phyloP scores from a whole-genome alignment of 1,140 invertebrate species.

The Zaprionus ghesquierei region DNA sequence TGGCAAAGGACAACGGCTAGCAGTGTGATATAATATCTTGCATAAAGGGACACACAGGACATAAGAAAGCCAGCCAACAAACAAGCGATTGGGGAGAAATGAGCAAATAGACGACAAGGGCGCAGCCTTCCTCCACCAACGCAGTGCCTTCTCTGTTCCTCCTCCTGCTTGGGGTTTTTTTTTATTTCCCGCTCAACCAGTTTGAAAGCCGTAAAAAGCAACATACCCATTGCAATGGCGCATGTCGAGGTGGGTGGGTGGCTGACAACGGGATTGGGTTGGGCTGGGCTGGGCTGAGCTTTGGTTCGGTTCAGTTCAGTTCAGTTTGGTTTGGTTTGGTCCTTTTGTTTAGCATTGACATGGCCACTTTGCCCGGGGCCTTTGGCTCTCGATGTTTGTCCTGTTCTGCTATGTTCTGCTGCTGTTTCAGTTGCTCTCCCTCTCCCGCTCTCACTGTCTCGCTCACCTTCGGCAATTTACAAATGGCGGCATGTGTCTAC shows the following conservation, averaged over 20 bases:
- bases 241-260: constrained; percentile 21
- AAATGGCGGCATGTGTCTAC: constrained; percentile 53
- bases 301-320: background rate
- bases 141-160: background rate
- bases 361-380: constrained; percentile 77
- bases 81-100: constrained; percentile 73
- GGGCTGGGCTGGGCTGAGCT: background rate
- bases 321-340: constrained; percentile 25
- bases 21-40: constrained; percentile 77
- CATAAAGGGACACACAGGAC: constrained; percentile 75
- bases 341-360: constrained; percentile 81
- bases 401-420: constrained; percentile 63
- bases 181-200: constrained; percentile 3
- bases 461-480: constrained; percentile 33
- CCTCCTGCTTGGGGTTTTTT: constrained; percentile 5
- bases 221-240: constrained; percentile 48
- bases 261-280: no score
- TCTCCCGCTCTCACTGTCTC: background rate
- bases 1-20: constrained; percentile 59
- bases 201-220: constrained; percentile 60
- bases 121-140: constrained; percentile 6
- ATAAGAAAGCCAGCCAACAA: constrained; percentile 77
- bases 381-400: constrained; percentile 69
- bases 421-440: constrained; percentile 45
- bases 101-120: constrained; percentile 50